Evolutionary conservation across 2,113 vertebrate species (phyloP).

Genomic region (Thalassarche chlororhynchos): DNA sequence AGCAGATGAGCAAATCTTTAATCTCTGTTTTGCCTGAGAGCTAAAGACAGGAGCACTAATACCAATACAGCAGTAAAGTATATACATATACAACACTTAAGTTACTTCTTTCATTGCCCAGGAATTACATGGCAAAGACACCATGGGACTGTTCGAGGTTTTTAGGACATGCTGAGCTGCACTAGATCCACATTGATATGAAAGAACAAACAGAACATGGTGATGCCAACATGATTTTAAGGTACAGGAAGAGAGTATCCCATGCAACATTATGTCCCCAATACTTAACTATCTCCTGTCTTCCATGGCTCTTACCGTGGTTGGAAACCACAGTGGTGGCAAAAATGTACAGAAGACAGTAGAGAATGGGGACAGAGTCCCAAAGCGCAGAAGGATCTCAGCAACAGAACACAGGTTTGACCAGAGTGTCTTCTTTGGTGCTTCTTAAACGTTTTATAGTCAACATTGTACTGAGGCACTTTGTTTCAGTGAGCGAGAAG

Average conservation of each 20-base stretch:
- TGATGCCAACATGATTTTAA: not conserved
- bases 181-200: not conserved
- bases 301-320: not conserved
- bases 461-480: not conserved
- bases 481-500: not conserved
- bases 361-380: not conserved
- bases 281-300: not conserved
- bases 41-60: not conserved
- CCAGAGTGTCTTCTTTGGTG: not conserved
- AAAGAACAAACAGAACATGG: not conserved
- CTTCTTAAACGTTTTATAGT: not conserved
- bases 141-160: not conserved
- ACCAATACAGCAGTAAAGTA: not conserved
- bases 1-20: not conserved
- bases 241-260: not conserved
- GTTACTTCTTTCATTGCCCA: not conserved
- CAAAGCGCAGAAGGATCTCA: not conserved
- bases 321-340: not conserved
- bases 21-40: not conserved
- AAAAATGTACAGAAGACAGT: not conserved
- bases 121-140: not conserved
- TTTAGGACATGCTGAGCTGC: not conserved
- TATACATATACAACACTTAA: not conserved
- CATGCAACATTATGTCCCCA: not conserved
- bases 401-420: not conserved